Evolutionary conservation across 2,113 vertebrate genomes (phyloP), one percentile per base, ranked within the genome.

Genomic region (Amia ocellicauda): DNA sequence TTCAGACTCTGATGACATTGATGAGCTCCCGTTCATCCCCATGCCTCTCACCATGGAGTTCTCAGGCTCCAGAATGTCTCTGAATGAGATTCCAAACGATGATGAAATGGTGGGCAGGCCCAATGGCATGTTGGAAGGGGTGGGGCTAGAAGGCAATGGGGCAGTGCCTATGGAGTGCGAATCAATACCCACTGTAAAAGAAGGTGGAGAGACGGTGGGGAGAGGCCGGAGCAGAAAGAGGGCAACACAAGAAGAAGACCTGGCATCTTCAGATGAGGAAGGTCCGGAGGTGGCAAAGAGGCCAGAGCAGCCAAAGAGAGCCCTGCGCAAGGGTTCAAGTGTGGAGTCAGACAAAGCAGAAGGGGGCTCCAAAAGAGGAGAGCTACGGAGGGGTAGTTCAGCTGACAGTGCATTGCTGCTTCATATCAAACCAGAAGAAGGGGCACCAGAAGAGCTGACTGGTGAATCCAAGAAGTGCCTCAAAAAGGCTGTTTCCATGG

Each of bases 1-100:
- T 52, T 98, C 95, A 0, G 97, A 98, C 75, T 98, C 96, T 0
- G 95, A 98, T 0, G 97, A 98, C 51, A 86, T 97, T 45, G 93
- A 95, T 14, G 96, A 98, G 74, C 76, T 97, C 62, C 96, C 97
- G 0, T 94, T 93, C 4, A 93, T 98, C 62, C 97, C 97, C 9
- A 94, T 93, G 84, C 97, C 97, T 0, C 86, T 93, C 27, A 92
- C 92, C 75, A 89, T 93, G 55, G 96, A 98, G 68, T 97, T 97
- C 78, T 94, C 93, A 0, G 92, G 94, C 63, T 96, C 93, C 17
- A 89, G 96, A 50, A 91, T 94, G 79, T 97, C 96, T 0, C 86
- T 99, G 60, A 95, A 89, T 1, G 94, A 97, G 66, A 94, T 98
- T 74, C 91, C 88, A 70, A 93, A 86, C 0, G 92, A 91, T 0